Evolutionary conservation across 2,797 vertebrate genomes (phyloP).

Genomic region (Acanthis flammea): DNA sequence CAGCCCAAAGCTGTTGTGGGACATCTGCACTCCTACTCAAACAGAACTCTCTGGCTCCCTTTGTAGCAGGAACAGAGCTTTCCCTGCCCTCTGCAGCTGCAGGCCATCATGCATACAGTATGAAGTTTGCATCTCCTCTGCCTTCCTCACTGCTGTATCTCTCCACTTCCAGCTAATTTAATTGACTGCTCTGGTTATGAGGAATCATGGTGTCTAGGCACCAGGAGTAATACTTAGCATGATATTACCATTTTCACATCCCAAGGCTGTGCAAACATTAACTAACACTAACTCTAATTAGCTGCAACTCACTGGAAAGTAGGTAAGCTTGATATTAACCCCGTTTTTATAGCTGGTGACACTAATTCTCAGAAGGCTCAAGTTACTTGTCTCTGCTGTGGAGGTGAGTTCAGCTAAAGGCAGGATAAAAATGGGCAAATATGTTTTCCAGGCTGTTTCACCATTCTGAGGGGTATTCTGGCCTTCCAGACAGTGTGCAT

Average conservation of each 20-base stretch:
- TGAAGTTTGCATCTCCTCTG: neutral
- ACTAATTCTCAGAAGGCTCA: neutral
- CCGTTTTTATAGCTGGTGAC: neutral
- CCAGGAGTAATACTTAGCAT: conserved; percentile 19
- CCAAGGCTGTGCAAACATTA: conserved; percentile 30
- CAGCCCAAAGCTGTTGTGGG: neutral
- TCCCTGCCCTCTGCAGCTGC: neutral
- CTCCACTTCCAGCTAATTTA: conserved; percentile 3
- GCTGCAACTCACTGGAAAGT: conserved; percentile 1
- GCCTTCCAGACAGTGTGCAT: neutral
- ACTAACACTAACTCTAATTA: conserved; percentile 4
- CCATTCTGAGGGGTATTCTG: neutral
- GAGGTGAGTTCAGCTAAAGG: neutral
- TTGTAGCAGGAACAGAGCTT: neutral
- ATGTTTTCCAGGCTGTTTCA: neutral
- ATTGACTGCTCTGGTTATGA: conserved; percentile 30
- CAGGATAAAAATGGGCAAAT: neutral
- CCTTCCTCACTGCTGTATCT: neutral
- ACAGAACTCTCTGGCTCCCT: neutral
- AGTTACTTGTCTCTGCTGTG: neutral
- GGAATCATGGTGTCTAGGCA: conserved; percentile 12
- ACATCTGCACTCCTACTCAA: neutral
- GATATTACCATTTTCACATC: conserved; percentile 37
- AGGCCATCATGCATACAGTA: neutral
- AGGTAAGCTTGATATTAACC: conserved; percentile 21